phyloP scores from a whole-genome alignment of 1,140 invertebrate genomes.

The Euura lappo region DNA sequence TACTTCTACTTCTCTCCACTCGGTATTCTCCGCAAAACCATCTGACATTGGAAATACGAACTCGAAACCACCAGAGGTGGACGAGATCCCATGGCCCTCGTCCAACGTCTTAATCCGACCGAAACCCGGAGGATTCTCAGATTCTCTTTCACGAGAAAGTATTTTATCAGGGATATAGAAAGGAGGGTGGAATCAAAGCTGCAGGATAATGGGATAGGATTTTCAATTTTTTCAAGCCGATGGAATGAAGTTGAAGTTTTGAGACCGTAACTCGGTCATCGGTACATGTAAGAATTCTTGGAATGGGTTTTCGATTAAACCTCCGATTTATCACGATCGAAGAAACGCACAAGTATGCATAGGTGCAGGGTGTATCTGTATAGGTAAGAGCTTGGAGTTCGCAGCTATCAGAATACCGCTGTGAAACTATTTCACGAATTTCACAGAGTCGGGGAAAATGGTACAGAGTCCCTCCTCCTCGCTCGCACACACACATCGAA shows the following conservation, averaged over 20 bases:
- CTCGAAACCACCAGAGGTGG: background rate
- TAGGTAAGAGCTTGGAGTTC: background rate
- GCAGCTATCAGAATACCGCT: slow-evolving; percentile 4
- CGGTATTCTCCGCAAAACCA: background rate
- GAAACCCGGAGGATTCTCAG: background rate
- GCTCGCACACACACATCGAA: too few relatives aligned
- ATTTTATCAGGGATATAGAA: too few relatives aligned
- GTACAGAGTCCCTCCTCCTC: too few relatives aligned
- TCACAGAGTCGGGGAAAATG: background rate
- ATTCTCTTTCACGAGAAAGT: too few relatives aligned
- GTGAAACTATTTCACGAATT: slow-evolving; percentile 32
- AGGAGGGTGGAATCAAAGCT: too few relatives aligned
- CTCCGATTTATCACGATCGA: background rate
- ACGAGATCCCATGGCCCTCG: background rate
- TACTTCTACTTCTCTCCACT: background rate
- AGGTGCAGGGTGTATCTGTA: too few relatives aligned
- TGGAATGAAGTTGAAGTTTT: too few relatives aligned
- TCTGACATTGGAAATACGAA: background rate
- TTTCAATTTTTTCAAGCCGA: too few relatives aligned
- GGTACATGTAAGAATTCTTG: slow-evolving; percentile 8
- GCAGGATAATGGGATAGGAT: too few relatives aligned
- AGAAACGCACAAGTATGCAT: too few relatives aligned
- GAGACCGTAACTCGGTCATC: too few relatives aligned
- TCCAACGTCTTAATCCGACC: background rate
- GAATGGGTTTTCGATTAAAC: slow-evolving; percentile 1